Percentiles rank a stretch among this genome's conserved stretches.
Evolutionary conservation across 1,140 invertebrate species (phyloP).

Genomic region (Aricia agestis): DNA sequence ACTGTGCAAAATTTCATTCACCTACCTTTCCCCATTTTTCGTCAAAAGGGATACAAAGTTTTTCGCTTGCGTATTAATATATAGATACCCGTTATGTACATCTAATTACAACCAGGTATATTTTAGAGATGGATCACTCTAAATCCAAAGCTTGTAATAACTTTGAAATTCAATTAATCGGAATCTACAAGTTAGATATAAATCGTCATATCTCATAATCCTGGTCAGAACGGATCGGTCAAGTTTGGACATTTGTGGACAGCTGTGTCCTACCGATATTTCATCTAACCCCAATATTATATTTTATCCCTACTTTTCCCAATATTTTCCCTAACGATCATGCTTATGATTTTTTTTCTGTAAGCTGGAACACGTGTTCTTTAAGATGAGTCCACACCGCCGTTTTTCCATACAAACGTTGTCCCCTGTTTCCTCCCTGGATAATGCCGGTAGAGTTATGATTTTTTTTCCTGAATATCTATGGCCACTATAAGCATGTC

Average conservation of each 20-base stretch:
- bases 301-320: not conserved
- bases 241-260: not conserved
- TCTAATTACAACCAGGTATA: not conserved
- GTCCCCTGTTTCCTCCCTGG: too few species aligned
- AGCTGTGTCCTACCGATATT: not conserved
- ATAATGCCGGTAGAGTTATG: too few species aligned
- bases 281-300: not conserved
- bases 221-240: not conserved
- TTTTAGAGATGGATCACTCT: not conserved
- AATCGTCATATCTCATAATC: not conserved
- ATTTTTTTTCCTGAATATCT: too few species aligned
- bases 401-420: too few species aligned
- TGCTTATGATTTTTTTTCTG: not conserved
- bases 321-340: not conserved
- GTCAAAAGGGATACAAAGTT: too few species aligned
- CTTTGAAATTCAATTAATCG: constrained; percentile 1
- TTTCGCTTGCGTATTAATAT: too few species aligned
- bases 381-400: too few species aligned
- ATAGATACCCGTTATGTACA: too few species aligned
- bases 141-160: not conserved
- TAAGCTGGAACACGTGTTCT: not conserved
- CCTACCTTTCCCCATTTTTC: too few species aligned
- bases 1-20: too few species aligned
- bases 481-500: too few species aligned
- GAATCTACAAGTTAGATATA: not conserved